Evolutionary conservation across 2,113 vertebrate species (phyloP).

Genomic region (Brachyhypopomus occidentalis): DNA sequence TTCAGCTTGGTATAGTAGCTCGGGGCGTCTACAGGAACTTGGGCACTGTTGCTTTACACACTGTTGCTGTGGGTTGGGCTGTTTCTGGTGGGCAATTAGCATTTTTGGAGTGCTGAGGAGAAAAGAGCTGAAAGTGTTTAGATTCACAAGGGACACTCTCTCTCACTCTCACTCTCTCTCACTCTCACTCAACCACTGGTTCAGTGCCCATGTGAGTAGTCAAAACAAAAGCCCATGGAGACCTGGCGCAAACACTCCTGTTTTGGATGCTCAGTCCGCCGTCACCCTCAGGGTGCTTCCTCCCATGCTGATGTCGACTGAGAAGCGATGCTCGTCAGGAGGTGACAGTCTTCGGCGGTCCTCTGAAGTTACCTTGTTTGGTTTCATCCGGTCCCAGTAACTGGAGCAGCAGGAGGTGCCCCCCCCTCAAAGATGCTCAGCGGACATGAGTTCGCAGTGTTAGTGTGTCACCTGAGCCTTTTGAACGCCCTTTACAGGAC

Average conservation of each 20-base stretch:
- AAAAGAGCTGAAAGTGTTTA: background rate
- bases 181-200: too few relatives aligned
- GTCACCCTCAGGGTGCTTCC: background rate
- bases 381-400: background rate
- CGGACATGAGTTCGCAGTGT: conserved; percentile 14
- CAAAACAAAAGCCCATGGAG: background rate
- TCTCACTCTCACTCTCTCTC: too few relatives aligned
- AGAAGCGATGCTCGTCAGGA: background rate
- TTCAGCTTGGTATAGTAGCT: background rate
- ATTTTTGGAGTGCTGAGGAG: too few relatives aligned
- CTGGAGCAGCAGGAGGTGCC: background rate
- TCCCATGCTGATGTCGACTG: conserved; percentile 1
- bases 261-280: background rate
- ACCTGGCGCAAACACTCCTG: background rate
- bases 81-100: too few relatives aligned
- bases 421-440: conserved; percentile 10
- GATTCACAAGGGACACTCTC: background rate
- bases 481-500: conserved; percentile 2
- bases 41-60: background rate
- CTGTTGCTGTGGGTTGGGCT: background rate
- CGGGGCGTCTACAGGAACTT: too few relatives aligned
- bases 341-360: background rate
- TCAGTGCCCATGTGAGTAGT: background rate
- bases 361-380: background rate
- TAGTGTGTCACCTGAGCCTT: conserved; percentile 29